Conservation (phyloP, 2,797 vertebrate species). For the Selene dorsalis region DNA sequence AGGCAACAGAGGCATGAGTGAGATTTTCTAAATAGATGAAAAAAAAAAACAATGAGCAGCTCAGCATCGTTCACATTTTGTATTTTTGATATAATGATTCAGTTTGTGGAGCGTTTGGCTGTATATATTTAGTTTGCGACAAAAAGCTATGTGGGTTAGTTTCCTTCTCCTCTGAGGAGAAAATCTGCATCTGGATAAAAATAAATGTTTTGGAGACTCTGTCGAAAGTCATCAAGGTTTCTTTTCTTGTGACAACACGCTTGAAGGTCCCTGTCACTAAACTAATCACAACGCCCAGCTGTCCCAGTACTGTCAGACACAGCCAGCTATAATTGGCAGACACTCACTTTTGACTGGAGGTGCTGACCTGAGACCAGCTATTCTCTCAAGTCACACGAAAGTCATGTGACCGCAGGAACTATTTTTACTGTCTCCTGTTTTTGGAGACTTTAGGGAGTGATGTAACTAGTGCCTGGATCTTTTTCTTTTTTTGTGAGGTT, state of each 20-base stretch:
- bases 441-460: conserved; percentile 17
- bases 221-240: conserved; percentile 31
- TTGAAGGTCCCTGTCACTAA: conserved; percentile 59
- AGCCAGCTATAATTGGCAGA: conserved; percentile 67
- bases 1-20: background rate
- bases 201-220: conserved; percentile 8
- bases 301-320: conserved; percentile 68
- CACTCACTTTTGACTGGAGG: conserved; percentile 57
- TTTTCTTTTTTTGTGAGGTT: background rate
- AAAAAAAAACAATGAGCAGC: background rate
- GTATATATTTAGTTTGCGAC: background rate
- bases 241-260: background rate
- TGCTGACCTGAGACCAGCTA: conserved; percentile 60
- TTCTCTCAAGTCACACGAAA: conserved; percentile 42
- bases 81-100: background rate
- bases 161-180: background rate
- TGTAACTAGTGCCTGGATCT: conserved; percentile 10
- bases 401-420: conserved; percentile 49
- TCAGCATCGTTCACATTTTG: background rate
- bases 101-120: background rate
- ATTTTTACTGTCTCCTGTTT: conserved; percentile 54
- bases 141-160: background rate
- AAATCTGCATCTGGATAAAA: conserved; percentile 25
- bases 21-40: background rate
- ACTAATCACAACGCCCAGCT: conserved; percentile 69